A percentile compares a stretch with the other conserved stretches of the same genome.
Evolutionary conservation across 2,113 vertebrate species (phyloP).

Genomic region (Tupaia tana): DNA sequence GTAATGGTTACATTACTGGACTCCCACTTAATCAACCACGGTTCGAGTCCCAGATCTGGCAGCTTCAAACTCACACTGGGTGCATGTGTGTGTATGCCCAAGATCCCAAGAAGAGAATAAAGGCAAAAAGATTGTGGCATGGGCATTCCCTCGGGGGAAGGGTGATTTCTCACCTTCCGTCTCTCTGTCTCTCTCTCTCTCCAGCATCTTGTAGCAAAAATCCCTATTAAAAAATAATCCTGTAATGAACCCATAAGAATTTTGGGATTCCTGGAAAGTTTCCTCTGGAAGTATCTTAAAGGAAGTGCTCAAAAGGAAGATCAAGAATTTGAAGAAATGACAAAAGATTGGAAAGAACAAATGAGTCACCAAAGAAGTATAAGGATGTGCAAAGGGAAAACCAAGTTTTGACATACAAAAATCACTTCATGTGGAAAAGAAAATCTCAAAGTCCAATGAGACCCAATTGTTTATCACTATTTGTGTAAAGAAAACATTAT

Average conservation of each 20-base stretch:
- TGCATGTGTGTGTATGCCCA: no score
- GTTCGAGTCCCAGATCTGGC: no score
- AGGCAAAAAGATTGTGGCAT: no score
- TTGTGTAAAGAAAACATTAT: neutral
- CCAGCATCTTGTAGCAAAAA: no score
- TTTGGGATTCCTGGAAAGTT: neutral
- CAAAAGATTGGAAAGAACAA: neutral
- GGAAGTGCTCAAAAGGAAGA: neutral
- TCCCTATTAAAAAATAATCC: neutral
- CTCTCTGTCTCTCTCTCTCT: no score
- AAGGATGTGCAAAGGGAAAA: neutral
- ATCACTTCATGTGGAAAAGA: neutral
- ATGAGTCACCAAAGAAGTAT: neutral
- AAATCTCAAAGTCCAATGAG: neutral
- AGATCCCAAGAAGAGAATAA: no score
- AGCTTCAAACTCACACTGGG: no score
- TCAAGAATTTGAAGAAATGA: neutral
- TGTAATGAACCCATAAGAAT: neutral
- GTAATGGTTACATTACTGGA: no score
- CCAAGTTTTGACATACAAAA: slow-evolving; percentile 25
- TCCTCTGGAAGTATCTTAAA: neutral
- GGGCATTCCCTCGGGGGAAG: no score
- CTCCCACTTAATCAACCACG: no score
- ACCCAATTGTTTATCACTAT: neutral
- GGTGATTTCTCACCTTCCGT: no score